Percentiles rank a stretch among this genome's conserved stretches.
phyloP scores from a whole-genome alignment of 2,113 vertebrate species.

The Chamaetylas fuelleborni region DNA sequence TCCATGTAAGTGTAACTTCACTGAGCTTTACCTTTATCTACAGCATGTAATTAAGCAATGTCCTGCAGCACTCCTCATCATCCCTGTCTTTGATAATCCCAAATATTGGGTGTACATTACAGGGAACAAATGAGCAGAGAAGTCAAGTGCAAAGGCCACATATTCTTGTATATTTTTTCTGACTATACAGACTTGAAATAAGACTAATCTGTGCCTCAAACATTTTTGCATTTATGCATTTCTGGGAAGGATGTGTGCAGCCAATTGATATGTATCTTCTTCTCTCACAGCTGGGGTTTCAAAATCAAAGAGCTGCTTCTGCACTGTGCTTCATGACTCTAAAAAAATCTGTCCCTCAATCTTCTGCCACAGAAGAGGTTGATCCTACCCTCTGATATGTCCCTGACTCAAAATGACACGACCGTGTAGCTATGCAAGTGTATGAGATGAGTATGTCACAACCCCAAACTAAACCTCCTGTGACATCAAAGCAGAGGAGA shows the following conservation, averaged over 20 bases:
- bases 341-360: background rate
- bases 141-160: background rate
- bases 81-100: background rate
- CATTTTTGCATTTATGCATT: background rate
- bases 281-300: background rate
- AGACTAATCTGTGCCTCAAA: background rate
- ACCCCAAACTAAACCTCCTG: background rate
- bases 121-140: background rate
- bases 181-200: background rate
- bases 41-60: background rate
- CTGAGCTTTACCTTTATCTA: background rate
- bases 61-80: background rate
- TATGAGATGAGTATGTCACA: background rate
- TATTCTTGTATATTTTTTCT: background rate
- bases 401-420: background rate
- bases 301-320: background rate
- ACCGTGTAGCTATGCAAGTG: accelerated
- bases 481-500: accelerated
- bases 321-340: background rate
- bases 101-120: background rate
- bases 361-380: background rate
- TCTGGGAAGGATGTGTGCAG: background rate
- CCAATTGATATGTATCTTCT: background rate
- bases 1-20: background rate
- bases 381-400: background rate